Evolutionary conservation across 2,797 vertebrate species (phyloP).

Genomic region (Urosaurus nigricauda): DNA sequence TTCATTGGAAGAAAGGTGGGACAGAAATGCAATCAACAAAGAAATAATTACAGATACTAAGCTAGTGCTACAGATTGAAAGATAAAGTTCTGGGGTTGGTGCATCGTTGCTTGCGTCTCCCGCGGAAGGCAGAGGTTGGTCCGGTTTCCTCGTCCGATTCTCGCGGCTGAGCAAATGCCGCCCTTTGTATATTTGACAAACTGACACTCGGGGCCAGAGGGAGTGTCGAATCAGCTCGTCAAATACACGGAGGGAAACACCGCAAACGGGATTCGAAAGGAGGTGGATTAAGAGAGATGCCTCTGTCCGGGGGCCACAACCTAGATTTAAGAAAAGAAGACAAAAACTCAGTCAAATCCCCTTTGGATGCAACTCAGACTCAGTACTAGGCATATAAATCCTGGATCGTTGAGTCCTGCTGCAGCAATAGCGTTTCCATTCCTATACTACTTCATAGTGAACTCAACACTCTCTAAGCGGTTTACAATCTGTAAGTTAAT

Average conservation of each 20-base stretch:
- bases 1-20: too few relatives aligned
- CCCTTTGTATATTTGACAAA: conserved; percentile 99
- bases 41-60: neutral
- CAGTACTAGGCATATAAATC: too few relatives aligned
- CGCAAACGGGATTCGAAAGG: conserved; percentile 40
- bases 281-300: fast-evolving
- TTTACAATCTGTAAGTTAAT: too few relatives aligned
- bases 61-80: too few relatives aligned
- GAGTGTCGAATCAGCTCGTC: conserved; percentile 99
- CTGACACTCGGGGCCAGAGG: conserved; percentile 94
- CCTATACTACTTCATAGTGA: too few relatives aligned
- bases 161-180: conserved; percentile 82
- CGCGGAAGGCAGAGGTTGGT: neutral
- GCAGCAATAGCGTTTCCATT: too few relatives aligned
- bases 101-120: neutral
- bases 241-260: conserved; percentile 97
- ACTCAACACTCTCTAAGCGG: too few relatives aligned
- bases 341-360: too few relatives aligned
- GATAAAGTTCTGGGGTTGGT: neutral
- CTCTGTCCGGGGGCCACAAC: fast-evolving
- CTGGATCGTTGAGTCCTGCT: too few relatives aligned
- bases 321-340: conserved; percentile 1
- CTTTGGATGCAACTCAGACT: too few relatives aligned
- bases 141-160: fast-evolving
- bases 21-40: too few relatives aligned